Evolutionary conservation across 2,113 vertebrate species (phyloP).

Genomic region (Vulpes vulpes): DNA sequence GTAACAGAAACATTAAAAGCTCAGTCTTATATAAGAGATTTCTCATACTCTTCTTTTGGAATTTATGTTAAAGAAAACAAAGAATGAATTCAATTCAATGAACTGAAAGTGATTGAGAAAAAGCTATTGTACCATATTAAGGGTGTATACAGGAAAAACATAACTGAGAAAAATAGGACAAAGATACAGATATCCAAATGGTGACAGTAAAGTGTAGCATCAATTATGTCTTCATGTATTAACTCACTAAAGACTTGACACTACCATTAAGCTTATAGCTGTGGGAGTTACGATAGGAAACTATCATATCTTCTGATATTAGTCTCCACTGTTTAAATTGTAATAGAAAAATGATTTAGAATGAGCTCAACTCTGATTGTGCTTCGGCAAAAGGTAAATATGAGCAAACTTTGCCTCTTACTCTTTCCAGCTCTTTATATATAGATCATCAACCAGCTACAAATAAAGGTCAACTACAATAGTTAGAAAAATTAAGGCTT

Average conservation of each 20-base stretch:
- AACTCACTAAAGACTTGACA: neutral
- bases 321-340: constrained; percentile 26
- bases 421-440: neutral
- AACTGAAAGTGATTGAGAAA: neutral
- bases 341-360: constrained; percentile 51
- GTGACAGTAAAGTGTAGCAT: neutral
- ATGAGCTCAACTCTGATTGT: constrained; percentile 58
- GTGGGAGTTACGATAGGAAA: neutral
- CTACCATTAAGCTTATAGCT: neutral
- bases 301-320: neutral
- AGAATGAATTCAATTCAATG: neutral
- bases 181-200: neutral
- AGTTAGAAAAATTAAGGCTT: constrained; percentile 38
- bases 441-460: neutral
- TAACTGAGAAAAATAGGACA: neutral
- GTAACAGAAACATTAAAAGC: neutral
- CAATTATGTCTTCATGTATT: neutral
- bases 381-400: constrained; percentile 53
- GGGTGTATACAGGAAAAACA: neutral
- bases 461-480: neutral
- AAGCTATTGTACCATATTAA: neutral
- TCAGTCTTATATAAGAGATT: neutral
- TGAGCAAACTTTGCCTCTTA: neutral
- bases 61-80: constrained; percentile 25
- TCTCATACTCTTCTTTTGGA: neutral